Conservation (phyloP, 2,797 vertebrate species). For the Phoxinus dragarum region DNA sequence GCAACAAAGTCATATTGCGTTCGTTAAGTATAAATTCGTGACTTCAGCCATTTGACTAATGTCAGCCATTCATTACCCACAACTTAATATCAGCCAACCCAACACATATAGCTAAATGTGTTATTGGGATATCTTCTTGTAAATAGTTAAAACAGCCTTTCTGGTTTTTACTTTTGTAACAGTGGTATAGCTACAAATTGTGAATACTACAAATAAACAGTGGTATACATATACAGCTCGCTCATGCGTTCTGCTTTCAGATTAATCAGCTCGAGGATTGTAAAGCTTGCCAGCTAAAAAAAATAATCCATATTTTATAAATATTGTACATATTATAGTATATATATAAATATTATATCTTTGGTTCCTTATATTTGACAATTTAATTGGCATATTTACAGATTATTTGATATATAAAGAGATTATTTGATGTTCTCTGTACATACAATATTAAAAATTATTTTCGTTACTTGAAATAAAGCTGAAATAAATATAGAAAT, state of each 20-base stretch:
- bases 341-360: not conserved
- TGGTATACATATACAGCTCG: not conserved
- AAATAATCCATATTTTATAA: not conserved
- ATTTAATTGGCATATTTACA: not conserved
- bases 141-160: not conserved
- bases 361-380: not conserved
- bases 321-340: not conserved
- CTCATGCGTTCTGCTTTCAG: not conserved
- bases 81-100: not conserved
- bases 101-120: not conserved
- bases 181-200: not conserved
- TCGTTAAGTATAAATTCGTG: not conserved
- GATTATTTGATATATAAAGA: not conserved
- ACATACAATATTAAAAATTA: too few species aligned
- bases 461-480: too few species aligned
- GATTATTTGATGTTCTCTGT: not conserved
- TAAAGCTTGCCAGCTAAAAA: not conserved
- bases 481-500: too few species aligned
- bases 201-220: not conserved
- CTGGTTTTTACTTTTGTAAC: not conserved
- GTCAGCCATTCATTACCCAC: not conserved
- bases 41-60: conserved; percentile 1
- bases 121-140: not conserved
- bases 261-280: not conserved
- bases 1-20: not conserved